Evolutionary conservation across 2,113 vertebrate genomes (phyloP).

Genomic region (Percina caprodes): DNA sequence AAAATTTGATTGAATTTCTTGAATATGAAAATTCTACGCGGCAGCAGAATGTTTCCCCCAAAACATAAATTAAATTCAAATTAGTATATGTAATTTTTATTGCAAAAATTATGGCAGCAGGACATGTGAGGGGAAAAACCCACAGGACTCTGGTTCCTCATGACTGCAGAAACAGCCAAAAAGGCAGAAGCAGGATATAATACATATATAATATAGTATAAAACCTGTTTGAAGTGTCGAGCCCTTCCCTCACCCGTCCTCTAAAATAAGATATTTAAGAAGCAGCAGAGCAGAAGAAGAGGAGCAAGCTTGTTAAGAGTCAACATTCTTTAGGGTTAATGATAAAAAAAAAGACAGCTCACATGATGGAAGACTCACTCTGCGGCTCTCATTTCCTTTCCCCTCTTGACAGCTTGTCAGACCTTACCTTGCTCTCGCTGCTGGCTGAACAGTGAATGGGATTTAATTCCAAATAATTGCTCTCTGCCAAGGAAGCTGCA

Average conservation of each 20-base stretch:
- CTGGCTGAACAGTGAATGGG: constrained; percentile 38
- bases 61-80: not conserved
- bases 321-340: constrained; percentile 48
- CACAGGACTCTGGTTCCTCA: not conserved
- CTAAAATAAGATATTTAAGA: constrained; percentile 15
- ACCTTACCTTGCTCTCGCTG: constrained; percentile 40
- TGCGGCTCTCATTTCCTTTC: constrained; percentile 10
- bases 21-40: no score
- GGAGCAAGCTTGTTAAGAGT: constrained; percentile 25
- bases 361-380: constrained; percentile 14
- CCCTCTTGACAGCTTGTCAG: constrained; percentile 55
- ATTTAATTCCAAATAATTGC: constrained; percentile 64
- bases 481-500: constrained; percentile 18
- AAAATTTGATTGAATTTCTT: no score
- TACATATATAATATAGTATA: no score
- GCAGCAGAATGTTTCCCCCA: not conserved
- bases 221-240: not conserved
- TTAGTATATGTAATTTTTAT: no score
- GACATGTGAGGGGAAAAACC: not conserved
- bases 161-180: no score
- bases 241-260: constrained; percentile 22
- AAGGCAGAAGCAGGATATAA: no score
- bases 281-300: constrained; percentile 16
- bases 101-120: not conserved
- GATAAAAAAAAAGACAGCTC: constrained; percentile 29